Conservation (phyloP, 2,113 vertebrate species). For the Melanotaenia duboulayi region DNA sequence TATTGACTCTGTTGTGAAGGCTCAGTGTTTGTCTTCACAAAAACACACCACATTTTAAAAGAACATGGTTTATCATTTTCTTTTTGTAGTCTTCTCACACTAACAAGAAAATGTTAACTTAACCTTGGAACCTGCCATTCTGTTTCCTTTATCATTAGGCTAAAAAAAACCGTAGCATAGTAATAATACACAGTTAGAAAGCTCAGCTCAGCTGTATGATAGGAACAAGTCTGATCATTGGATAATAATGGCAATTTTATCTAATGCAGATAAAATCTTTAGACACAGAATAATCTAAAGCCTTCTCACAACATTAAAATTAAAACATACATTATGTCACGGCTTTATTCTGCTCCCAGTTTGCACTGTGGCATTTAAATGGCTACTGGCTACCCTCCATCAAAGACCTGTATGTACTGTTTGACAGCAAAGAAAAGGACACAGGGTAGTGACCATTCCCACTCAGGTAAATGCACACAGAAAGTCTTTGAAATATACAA, state of each 20-base stretch:
- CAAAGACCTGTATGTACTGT: slow-evolving; percentile 1
- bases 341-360: slow-evolving; percentile 12
- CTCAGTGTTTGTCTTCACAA: background rate
- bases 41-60: too few species aligned
- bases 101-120: too few species aligned
- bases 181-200: too few species aligned
- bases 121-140: too few species aligned
- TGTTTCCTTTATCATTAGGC: too few species aligned
- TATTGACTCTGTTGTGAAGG: too few species aligned
- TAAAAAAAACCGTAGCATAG: too few species aligned
- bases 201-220: too few species aligned
- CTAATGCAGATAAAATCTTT: background rate
- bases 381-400: slow-evolving; percentile 26
- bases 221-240: too few species aligned
- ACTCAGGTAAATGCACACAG: slow-evolving; percentile 13
- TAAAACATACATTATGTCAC: background rate
- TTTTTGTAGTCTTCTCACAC: too few species aligned
- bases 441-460: slow-evolving; percentile 18
- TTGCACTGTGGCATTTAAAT: slow-evolving; percentile 41
- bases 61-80: too few species aligned
- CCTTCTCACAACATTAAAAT: background rate
- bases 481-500: background rate
- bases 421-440: slow-evolving; percentile 47
- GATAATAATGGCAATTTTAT: too few species aligned
- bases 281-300: background rate